These are phyloP conservation scores for Empidonax traillii DNA, from an alignment of 2,113 vertebrate species.

Conservation along the genomic window DNA sequence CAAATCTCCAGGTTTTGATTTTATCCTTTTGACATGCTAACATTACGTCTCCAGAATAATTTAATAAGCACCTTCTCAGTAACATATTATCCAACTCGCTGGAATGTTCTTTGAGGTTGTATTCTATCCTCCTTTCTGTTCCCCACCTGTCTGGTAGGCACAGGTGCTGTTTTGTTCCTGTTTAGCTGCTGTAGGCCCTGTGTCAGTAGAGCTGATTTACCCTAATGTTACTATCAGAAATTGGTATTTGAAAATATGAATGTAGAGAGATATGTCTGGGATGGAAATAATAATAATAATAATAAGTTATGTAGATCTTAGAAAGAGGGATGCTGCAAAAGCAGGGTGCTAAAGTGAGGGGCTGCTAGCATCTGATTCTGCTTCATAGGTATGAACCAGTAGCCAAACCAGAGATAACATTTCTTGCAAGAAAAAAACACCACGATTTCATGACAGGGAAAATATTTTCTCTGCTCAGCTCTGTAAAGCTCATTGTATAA, in stretches of 20 bases:
- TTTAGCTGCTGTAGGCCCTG: not conserved
- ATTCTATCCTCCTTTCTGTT: not conserved
- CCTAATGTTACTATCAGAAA: not conserved
- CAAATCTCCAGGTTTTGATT: not conserved
- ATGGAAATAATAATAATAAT: not conserved
- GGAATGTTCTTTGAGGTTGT: rapidly evolving
- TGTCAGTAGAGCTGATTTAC: not conserved
- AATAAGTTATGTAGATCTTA: not conserved
- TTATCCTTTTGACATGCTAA: not conserved
- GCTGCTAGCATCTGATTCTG: not conserved
- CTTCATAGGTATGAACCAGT: not conserved
- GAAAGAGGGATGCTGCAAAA: not conserved
- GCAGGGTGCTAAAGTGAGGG: not conserved
- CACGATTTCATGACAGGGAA: not conserved
- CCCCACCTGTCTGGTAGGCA: not conserved
- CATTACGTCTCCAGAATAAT: not conserved
- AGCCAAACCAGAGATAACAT: not conserved
- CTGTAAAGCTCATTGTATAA: not conserved
- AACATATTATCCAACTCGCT: not conserved
- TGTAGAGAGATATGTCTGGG: not conserved
- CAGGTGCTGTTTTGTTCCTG: not conserved
- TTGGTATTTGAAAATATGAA: not conserved
- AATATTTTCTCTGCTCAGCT: slow-evolving; percentile 3
- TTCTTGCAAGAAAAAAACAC: slow-evolving; percentile 8
- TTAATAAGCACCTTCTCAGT: not conserved